Base-by-base conservation (phyloP, 2,797 vertebrate genomes). In the Anniella stebbinsi region DNA sequence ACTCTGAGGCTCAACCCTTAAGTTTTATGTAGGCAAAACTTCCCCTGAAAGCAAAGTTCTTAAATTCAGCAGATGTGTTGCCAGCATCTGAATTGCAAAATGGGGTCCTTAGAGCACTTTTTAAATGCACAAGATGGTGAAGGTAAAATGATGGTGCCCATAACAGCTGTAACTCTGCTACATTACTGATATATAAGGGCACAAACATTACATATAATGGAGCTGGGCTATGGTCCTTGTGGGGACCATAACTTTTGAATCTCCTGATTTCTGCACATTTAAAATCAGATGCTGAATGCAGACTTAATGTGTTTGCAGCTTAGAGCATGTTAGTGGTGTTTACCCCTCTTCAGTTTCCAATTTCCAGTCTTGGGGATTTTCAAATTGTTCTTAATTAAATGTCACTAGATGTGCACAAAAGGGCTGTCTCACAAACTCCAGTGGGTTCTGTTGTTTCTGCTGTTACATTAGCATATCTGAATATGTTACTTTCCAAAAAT, bases 121-220 rank as follows among this genome's bases (percentile, higher is more conserved):
- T 87, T 87, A 92, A 92, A 92, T 80, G 51, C 73, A 89, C 63
- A 84, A 89, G 80, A 84, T 89, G 82, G 54, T 36, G 84, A 87
- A 84, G 51, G 66, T 63, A 89, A 87, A 89, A 78, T 70, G 87
- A 92, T 72, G 80, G 38, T 66, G 6, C 84, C 63, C 84, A 72
- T 87, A 87, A 80, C 80, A 89, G 73, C 41, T 72, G 63, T 87
- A 89, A 84, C 63, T 89, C 88, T n/a, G 9, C 80, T 83, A 78
- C 66, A 38, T 86, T 83, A 78, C 66, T 77, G 87, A 92, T 89
- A 66, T 70, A 89, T 89, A 87, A 92, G 57, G 66, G 85, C 84
- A 89, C 89, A 89, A 89, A 86, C 54, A 70, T 91, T 70, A 89
- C 80, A 60, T 89, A 84, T 84, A 87, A 89, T 80, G n/a, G 51